Conservation (phyloP, 2,888 invertebrate species). For the Microplitis manilae region DNA sequence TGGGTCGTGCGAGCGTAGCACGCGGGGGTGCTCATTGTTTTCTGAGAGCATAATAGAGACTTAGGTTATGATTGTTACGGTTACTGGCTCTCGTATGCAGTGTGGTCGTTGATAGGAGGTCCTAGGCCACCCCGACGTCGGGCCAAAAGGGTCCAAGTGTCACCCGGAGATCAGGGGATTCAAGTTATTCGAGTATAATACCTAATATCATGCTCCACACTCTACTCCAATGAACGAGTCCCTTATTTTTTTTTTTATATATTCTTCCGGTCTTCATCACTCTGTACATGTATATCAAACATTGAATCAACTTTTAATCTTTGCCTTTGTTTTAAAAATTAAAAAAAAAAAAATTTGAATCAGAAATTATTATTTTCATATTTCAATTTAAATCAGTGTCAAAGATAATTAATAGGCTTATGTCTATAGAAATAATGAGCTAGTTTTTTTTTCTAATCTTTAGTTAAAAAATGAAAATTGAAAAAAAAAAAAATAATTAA, state of each 20-base stretch:
- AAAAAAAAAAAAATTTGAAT: too few species aligned
- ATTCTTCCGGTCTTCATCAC: conserved; percentile 3
- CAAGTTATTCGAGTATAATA: conserved; percentile 7
- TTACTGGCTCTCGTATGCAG: background rate
- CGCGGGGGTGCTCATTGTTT: background rate
- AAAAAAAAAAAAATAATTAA: background rate
- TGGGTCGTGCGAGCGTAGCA: background rate
- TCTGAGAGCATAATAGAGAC: background rate
- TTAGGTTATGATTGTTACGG: background rate
- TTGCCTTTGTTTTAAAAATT: background rate
- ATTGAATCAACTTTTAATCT: background rate
- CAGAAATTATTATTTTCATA: too few species aligned
- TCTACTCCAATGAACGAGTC: background rate
- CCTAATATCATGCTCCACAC: background rate
- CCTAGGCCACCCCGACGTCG: background rate
- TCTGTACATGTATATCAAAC: background rate
- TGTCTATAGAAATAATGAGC: too few species aligned
- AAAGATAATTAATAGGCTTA: too few species aligned
- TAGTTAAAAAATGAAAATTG: background rate
- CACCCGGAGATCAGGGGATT: conserved; percentile 7
- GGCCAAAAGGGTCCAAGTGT: background rate
- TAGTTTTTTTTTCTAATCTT: background rate
- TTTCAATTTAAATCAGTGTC: too few species aligned
- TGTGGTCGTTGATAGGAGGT: background rate
- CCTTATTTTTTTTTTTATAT: background rate